Evolutionary conservation across 2,797 vertebrate species (phyloP).

Genomic region (Notolepis coatsorum): DNA sequence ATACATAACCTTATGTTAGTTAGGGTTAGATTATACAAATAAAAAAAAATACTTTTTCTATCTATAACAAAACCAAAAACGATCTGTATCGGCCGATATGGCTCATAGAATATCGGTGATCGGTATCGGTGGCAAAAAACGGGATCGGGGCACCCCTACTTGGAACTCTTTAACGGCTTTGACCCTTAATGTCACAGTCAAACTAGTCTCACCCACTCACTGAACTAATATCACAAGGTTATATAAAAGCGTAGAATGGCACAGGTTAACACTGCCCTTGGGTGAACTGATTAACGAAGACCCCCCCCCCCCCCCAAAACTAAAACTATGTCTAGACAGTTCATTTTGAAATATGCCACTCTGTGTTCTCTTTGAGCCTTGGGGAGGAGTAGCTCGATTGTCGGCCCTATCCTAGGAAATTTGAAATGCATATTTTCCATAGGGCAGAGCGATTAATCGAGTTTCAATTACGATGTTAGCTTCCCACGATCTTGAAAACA

Average conservation of each 20-base stretch:
- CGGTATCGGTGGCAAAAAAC: too few relatives aligned
- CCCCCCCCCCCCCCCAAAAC: slow-evolving; percentile 52
- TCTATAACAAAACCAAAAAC: too few relatives aligned
- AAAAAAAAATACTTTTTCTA: too few relatives aligned
- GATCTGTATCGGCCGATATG: too few relatives aligned
- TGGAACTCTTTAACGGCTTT: slow-evolving; percentile 10
- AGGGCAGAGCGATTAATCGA: too few relatives aligned
- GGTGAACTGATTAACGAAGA: slow-evolving; percentile 46
- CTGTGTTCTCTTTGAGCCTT: slow-evolving; percentile 64
- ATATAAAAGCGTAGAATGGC: slow-evolving; percentile 23
- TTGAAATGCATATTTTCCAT: slow-evolving; percentile 28
- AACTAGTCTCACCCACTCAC: slow-evolving; percentile 8
- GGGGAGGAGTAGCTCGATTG: slow-evolving; percentile 55
- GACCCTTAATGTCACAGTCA: slow-evolving; percentile 23
- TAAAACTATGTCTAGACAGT: slow-evolving; percentile 57
- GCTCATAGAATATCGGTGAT: too few relatives aligned
- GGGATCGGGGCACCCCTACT: too few relatives aligned
- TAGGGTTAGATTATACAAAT: too few relatives aligned
- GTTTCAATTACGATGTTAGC: too few relatives aligned
- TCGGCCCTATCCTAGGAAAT: slow-evolving; percentile 39
- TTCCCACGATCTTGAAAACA: too few relatives aligned
- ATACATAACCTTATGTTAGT: too few relatives aligned
- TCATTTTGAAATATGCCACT: slow-evolving; percentile 48
- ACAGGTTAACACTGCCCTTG: slow-evolving; percentile 24
- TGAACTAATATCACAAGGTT: slow-evolving; percentile 27